These are phyloP conservation scores for Manduca sexta DNA, from an alignment of 1,140 invertebrate genomes.

Conservation along the genomic window DNA sequence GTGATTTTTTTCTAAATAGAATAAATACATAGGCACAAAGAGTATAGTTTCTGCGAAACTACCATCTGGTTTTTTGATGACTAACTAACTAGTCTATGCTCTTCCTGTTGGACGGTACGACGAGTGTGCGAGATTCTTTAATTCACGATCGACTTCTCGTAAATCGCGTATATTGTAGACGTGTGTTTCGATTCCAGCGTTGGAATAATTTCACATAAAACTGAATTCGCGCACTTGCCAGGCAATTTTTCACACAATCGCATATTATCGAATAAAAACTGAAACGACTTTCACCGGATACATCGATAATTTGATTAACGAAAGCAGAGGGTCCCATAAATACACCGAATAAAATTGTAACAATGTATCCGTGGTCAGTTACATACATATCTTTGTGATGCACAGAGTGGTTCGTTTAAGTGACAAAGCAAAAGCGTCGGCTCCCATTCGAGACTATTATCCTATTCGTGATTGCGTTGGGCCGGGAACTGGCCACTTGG, in stretches of 20 bases:
- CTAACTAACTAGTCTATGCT: slow-evolving; percentile 45
- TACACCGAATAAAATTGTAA: slow-evolving; percentile 39
- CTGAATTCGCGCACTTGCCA: background rate
- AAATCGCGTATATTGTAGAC: slow-evolving; percentile 45
- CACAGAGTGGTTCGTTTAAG: slow-evolving; percentile 60
- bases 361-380: slow-evolving; percentile 61
- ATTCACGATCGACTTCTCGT: slow-evolving; percentile 14
- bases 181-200: slow-evolving; percentile 37
- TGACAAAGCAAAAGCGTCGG: slow-evolving; percentile 65
- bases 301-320: slow-evolving; percentile 64
- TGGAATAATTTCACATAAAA: background rate
- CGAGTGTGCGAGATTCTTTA: slow-evolving; percentile 20
- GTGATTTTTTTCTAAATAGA: background rate
- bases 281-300: slow-evolving; percentile 63
- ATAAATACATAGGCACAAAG: background rate
- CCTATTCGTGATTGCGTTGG: slow-evolving; percentile 65
- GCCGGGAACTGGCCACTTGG: slow-evolving; percentile 57
- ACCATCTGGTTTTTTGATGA: slow-evolving; percentile 9
- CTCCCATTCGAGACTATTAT: slow-evolving; percentile 67
- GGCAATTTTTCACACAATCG: slow-evolving; percentile 25
- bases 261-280: slow-evolving; percentile 29
- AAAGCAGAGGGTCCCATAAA: slow-evolving; percentile 42
- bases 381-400: slow-evolving; percentile 55
- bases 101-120: slow-evolving; percentile 28
- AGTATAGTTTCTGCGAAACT: background rate